A percentile compares a stretch with the other conserved stretches of the same genome.
Evolutionary conservation across 2,888 invertebrate species (phyloP).

Genomic region (Trachelus iudaicus): DNA sequence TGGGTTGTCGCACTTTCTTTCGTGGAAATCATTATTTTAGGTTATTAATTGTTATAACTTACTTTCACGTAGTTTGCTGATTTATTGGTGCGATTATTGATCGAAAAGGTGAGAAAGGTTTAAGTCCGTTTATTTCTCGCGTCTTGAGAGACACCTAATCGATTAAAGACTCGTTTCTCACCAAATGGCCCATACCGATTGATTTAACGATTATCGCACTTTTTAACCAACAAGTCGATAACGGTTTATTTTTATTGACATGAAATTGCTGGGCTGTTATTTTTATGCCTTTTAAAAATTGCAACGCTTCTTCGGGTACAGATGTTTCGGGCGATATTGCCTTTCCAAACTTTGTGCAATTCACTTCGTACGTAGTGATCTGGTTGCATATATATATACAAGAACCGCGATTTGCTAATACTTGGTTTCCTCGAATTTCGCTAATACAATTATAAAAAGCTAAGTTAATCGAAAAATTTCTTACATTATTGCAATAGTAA

Average conservation of each 20-base stretch:
- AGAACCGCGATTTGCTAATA: background rate
- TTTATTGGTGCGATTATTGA: background rate
- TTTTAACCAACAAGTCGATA: background rate
- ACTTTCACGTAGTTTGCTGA: too few species aligned
- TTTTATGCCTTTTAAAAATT: background rate
- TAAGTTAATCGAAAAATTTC: background rate
- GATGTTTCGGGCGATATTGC: background rate
- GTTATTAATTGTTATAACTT: too few species aligned
- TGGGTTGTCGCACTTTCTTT: too few species aligned
- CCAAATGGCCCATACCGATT: background rate
- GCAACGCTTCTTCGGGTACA: background rate
- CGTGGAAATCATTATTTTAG: too few species aligned
- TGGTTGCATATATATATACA: background rate
- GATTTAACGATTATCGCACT: background rate
- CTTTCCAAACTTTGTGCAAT: background rate
- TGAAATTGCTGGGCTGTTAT: background rate
- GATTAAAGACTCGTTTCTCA: background rate
- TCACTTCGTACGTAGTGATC: background rate
- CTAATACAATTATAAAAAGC: background rate
- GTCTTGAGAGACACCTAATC: background rate
- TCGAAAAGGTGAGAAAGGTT: background rate
- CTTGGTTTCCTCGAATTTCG: background rate
- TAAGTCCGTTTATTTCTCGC: background rate
- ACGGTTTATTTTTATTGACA: background rate
- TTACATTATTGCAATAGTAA: background rate